Conservation (phyloP, 2,888 invertebrate species). For the Yponomeuta plumbellus region DNA sequence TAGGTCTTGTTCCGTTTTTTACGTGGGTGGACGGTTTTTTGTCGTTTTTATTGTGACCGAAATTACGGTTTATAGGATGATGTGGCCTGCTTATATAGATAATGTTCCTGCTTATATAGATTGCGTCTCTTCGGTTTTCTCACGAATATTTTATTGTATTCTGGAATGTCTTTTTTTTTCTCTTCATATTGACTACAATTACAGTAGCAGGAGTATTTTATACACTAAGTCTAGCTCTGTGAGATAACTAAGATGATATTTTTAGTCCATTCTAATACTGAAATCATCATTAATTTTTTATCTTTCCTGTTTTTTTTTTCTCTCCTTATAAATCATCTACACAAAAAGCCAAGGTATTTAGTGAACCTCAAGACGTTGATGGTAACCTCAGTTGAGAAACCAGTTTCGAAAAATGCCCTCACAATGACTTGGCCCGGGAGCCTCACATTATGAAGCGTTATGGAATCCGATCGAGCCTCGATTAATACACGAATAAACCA, state of each 20-base stretch:
- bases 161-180: background rate
- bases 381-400: slow-evolving; percentile 7
- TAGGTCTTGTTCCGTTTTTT: slow-evolving; percentile 11
- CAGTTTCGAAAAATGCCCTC: slow-evolving; percentile 12
- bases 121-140: background rate
- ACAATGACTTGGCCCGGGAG: slow-evolving; percentile 10
- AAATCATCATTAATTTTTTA: background rate
- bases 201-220: no score
- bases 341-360: background rate
- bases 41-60: background rate
- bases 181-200: no score
- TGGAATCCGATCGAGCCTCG: slow-evolving; percentile 11
- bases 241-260: no score
- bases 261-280: no score
- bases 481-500: slow-evolving; percentile 10
- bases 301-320: background rate
- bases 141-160: background rate
- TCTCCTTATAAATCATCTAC: background rate
- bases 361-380: slow-evolving; percentile 1
- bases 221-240: no score
- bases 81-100: background rate
- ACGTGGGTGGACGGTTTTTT: background rate
- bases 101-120: background rate
- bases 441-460: slow-evolving; percentile 4
- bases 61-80: background rate